Evolutionary conservation across 1,140 invertebrate genomes (phyloP).

Genomic region (Bombus superbus): DNA sequence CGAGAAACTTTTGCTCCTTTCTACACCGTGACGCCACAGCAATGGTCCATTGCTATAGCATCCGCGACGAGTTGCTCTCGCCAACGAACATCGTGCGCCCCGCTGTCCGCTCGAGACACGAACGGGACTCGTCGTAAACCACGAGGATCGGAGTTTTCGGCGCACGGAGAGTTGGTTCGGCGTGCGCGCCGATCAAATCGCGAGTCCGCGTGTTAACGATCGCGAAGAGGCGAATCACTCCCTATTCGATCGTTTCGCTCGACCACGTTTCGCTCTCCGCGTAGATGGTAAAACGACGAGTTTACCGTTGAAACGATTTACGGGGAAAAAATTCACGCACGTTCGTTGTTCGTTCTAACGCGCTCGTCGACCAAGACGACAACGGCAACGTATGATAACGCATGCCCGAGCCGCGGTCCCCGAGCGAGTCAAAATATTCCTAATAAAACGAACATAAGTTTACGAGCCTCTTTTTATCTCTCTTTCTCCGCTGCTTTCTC

Average conservation of each 20-base stretch:
- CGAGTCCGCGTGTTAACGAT: background rate
- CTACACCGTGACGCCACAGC: background rate
- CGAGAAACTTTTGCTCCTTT: background rate
- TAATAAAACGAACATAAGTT: slow-evolving; percentile 11
- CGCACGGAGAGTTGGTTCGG: background rate
- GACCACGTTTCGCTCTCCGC: no score
- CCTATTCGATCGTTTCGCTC: no score
- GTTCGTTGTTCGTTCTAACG: background rate
- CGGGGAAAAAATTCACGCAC: background rate
- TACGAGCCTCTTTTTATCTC: background rate
- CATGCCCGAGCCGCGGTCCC: background rate
- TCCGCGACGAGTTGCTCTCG: background rate
- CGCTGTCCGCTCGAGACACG: background rate
- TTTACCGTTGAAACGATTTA: background rate
- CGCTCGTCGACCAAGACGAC: background rate
- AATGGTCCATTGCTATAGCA: background rate
- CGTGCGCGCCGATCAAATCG: background rate
- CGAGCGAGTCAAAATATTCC: slow-evolving; percentile 19
- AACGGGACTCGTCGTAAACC: slow-evolving; percentile 32
- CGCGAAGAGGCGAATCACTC: background rate
- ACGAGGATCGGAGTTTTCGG: slow-evolving; percentile 23
- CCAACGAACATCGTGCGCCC: background rate
- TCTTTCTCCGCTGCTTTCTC: background rate
- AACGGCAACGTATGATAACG: background rate
- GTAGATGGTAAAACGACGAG: background rate